Conservation (phyloP, 2,797 vertebrate species). For the Ambastaia sidthimunki region DNA sequence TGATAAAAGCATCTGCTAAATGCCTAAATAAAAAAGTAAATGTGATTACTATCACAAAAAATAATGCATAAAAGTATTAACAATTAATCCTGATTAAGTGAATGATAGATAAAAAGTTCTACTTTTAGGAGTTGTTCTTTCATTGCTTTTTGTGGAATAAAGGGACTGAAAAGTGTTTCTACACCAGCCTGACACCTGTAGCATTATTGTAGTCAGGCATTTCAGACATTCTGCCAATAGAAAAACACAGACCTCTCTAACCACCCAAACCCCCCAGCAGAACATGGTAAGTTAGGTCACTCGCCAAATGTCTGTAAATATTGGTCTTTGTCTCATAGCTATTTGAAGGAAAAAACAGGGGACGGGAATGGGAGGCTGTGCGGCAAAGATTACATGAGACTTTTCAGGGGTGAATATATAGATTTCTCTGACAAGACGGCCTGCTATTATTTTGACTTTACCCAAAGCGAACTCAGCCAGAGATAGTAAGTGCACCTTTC, state of each 20-base stretch:
- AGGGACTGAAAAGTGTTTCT: slow-evolving; percentile 62
- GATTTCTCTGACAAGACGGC: slow-evolving; percentile 80
- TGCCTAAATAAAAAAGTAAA: too few species aligned
- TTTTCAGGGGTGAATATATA: slow-evolving; percentile 80
- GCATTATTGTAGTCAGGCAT: slow-evolving; percentile 69
- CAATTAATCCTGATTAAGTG: too few species aligned
- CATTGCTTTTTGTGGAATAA: slow-evolving; percentile 33
- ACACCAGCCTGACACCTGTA: slow-evolving; percentile 67
- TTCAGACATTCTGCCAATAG: slow-evolving; percentile 63
- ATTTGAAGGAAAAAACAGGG: slow-evolving; percentile 36
- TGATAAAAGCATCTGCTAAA: too few species aligned
- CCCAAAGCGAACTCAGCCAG: slow-evolving; percentile 70
- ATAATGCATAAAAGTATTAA: too few species aligned
- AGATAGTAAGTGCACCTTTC: slow-evolving; percentile 69
- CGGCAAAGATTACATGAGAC: slow-evolving; percentile 69
- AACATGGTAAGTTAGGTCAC: slow-evolving; percentile 44
- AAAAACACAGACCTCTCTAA: slow-evolving; percentile 51
- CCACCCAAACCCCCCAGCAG: slow-evolving; percentile 51
- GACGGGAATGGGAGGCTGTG: not conserved
- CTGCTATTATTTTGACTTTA: slow-evolving; percentile 78
- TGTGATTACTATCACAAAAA: too few species aligned
- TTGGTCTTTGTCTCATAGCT: slow-evolving; percentile 51
- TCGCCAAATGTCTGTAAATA: slow-evolving; percentile 57
- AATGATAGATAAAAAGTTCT: too few species aligned
- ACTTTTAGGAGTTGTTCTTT: slow-evolving; percentile 26